Base-by-base conservation (phyloP, 2,888 invertebrate genomes). In the Stenodera caucasica region DNA sequence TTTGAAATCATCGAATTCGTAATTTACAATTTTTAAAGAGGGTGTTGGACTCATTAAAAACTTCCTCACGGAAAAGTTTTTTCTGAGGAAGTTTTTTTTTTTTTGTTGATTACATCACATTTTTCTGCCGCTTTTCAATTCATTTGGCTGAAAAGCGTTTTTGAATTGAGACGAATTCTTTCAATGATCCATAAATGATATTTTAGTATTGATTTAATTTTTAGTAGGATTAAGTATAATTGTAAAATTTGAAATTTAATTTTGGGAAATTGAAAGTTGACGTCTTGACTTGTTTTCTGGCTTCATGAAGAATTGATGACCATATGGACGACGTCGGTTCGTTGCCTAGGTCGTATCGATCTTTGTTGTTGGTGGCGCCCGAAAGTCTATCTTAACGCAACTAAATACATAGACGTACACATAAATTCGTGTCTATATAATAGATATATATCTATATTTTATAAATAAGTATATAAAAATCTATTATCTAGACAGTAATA, bases 261-360 rank as follows among this genome's bases (percentile, higher is more conserved):
- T 26, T n/a, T n/a, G n/a, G n/a, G 26, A 26, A 26, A 26, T 26
- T 26, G 15, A 45, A 18, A 11, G 21, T 18, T 21, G 21, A 21
- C 45, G 21, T 21, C 45, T 12, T 45, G 14, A 18, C 9, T 53
- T 30, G 49, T 57, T 57, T 37, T 37, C 21, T 35, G 35, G 37
- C 51, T 49, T 59, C 67, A 69, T 68, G 63, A 70, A 71, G 67
- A 70, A 72, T 72, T 73, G 72, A 74, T 70, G 66, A 66, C 64
- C 58, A 60, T 55, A 58, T 59, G 60, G 63, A 57, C 61, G 60
- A 65, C 21, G 45, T 15, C 45, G 5, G 11, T 57, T 64, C 61
- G 70, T 68, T 73, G 72, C 70, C 70, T 72, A 70, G 72, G 72
- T 68, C 73, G 70, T 75, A 75, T 75, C 72, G 75, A 75, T 75